Percentiles rank a stretch among this genome's conserved stretches.
Evolutionary conservation across 1,140 invertebrate genomes (phyloP).

Genomic region (Dermatophagoides farinae): DNA sequence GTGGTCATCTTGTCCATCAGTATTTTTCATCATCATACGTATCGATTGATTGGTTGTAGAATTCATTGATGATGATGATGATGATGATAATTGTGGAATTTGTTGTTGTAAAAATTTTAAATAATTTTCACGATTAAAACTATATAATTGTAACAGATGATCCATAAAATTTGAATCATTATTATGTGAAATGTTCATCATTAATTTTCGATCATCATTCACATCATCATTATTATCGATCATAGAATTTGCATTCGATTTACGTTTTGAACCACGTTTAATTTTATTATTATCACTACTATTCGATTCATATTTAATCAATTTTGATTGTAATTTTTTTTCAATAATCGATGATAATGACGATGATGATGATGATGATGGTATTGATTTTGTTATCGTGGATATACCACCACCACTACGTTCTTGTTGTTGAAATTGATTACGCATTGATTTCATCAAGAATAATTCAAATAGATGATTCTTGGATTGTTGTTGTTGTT

Average conservation of each 20-base stretch:
- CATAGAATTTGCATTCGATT: neutral
- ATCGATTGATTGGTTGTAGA: neutral
- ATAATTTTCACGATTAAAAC: conserved; percentile 2
- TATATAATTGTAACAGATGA: neutral
- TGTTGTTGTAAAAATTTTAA: neutral
- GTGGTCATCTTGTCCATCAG: neutral
- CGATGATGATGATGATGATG: neutral
- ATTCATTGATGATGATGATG: too few species aligned
- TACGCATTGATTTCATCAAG: neutral
- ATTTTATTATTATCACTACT: neutral
- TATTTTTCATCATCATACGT: neutral
- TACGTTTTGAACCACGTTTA: neutral
- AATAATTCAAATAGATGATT: neutral
- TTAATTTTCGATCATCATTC: too few species aligned
- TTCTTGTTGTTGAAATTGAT: neutral
- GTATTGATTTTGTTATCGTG: neutral
- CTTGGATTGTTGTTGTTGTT: neutral
- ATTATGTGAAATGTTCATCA: neutral
- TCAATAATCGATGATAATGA: neutral
- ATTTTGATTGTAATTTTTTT: neutral
- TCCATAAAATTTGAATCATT: neutral
- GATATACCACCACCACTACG: too few species aligned
- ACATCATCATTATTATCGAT: neutral
- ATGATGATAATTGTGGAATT: neutral
- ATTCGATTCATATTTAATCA: neutral